A percentile compares a stretch with the other conserved stretches of the same genome.
These are phyloP conservation scores for Ophonus ardosiacus DNA, from an alignment of 2,888 invertebrate genomes.

Conservation along the genomic window DNA sequence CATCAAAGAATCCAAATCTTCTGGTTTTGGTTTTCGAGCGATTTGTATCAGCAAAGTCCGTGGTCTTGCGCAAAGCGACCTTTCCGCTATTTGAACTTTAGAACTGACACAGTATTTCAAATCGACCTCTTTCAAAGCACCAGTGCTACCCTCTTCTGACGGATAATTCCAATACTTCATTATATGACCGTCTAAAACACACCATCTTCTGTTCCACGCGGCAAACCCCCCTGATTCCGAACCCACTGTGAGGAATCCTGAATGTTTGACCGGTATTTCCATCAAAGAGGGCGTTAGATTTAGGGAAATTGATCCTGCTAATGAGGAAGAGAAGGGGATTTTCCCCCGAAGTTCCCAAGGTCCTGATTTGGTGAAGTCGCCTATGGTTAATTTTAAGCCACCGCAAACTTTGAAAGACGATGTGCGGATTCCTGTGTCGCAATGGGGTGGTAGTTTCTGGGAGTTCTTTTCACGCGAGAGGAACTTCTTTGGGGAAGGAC, in stretches of 20 bases:
- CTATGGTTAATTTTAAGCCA: slow-evolving; percentile 68
- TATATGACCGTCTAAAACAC: slow-evolving; percentile 75
- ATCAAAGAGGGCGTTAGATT: slow-evolving; percentile 69
- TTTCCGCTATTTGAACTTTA: slow-evolving; percentile 72
- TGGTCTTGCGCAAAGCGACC: slow-evolving; percentile 76
- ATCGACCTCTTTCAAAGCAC: slow-evolving; percentile 73
- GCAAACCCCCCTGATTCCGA: slow-evolving; percentile 73
- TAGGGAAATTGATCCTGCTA: slow-evolving; percentile 71
- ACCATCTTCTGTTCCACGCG: slow-evolving; percentile 79
- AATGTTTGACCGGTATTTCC: slow-evolving; percentile 70
- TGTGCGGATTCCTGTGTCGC: slow-evolving; percentile 66
- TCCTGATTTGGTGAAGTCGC: slow-evolving; percentile 69
- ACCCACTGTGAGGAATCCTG: slow-evolving; percentile 78
- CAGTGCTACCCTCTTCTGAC: slow-evolving; percentile 73
- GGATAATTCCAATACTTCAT: slow-evolving; percentile 78
- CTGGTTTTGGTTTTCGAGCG: slow-evolving; percentile 65
- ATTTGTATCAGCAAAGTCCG: slow-evolving; percentile 75
- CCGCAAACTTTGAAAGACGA: slow-evolving; percentile 70
- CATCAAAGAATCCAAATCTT: slow-evolving; percentile 39
- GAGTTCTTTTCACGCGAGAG: slow-evolving; percentile 66
- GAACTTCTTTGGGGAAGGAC: slow-evolving; percentile 70
- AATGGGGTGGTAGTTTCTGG: slow-evolving; percentile 64
- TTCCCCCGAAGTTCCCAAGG: slow-evolving; percentile 69
- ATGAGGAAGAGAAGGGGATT: slow-evolving; percentile 68
- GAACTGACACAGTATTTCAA: slow-evolving; percentile 72